phyloP scores from a whole-genome alignment of 2,113 vertebrate genomes.

The Erinaceus europaeus region DNA sequence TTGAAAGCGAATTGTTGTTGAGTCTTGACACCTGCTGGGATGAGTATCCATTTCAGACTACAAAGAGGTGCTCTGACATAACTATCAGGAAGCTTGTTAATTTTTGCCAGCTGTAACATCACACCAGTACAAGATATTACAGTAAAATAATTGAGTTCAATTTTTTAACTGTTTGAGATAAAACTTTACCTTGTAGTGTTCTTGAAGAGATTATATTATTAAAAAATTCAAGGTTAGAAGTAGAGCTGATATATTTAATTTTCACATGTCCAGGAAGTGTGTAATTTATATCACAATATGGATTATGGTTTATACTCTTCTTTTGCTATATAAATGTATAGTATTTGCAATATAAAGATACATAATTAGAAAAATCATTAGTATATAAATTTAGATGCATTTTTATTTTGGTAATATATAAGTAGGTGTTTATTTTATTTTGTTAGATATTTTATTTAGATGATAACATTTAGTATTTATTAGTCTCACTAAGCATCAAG shows the following conservation, averaged over 20 bases:
- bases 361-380: background rate
- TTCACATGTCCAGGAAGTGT: background rate
- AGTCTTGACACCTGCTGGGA: constrained; percentile 76
- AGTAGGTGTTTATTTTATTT: background rate
- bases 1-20: constrained; percentile 71
- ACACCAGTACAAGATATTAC: constrained; percentile 55
- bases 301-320: background rate
- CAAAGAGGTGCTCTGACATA: constrained; percentile 78
- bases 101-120: constrained; percentile 65
- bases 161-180: constrained; percentile 55
- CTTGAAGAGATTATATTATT: no score
- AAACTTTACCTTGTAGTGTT: background rate
- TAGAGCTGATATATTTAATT: background rate
- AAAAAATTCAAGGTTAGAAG: background rate
- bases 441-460: background rate
- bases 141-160: constrained; percentile 39
- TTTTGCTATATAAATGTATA: background rate
- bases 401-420: constrained; percentile 29
- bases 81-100: constrained; percentile 74
- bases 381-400: background rate
- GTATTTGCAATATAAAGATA: background rate
- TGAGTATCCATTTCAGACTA: constrained; percentile 77
- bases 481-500: background rate
- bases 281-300: background rate
- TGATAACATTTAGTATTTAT: background rate